Evolutionary conservation across 2,888 invertebrate genomes (phyloP), one percentile per base, ranked within the genome.

Genomic region (Dynastes hyllus): DNA sequence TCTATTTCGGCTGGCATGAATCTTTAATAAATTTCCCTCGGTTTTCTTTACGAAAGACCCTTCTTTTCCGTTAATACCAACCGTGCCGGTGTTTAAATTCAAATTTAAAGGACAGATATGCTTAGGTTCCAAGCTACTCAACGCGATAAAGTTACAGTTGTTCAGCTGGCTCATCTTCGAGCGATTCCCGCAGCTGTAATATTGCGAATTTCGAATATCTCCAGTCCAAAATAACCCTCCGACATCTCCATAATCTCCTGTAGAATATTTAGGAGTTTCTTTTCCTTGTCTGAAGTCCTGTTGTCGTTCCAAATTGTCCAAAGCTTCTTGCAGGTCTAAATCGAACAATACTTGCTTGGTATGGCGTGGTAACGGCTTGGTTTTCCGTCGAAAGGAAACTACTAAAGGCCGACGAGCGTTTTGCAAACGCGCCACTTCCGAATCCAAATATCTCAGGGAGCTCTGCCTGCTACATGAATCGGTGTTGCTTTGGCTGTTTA

Each of bases 381-480:
- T 85, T 79, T 86, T 86, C 78, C 87, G 84, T 78, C 87, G 85
- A 83, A 89, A 89, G 61, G 89, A 89, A 71, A 89, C 89, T 63
- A 89, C 89, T 80, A 89, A 82, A 22, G 89, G 89, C 79, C 89
- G 83, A 78, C 86, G 83, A 78, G 88, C 86, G 82, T 87, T 86
- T 79, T 85, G 86, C 78, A 87, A 82, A 82, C 87, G 86, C 80
- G 86, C 87, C 86, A 89, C 87, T 81, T 89, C 88, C 22, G 87
- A 86, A 80, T 89, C 89, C 73, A 88, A 84, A 83, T 88, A 88
- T 67, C 89, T 85, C 32, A 88, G 83, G 37, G 88, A 87, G 79
- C 87, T 87, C 81, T 87, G 86, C 81, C 85, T 85, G 84, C 87
- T 88, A 85, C 86, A 88, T 81, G 87, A 87, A 84, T 88, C 87